Base-by-base conservation (phyloP, 2,797 vertebrate genomes). In the Hybognathus amarus region DNA sequence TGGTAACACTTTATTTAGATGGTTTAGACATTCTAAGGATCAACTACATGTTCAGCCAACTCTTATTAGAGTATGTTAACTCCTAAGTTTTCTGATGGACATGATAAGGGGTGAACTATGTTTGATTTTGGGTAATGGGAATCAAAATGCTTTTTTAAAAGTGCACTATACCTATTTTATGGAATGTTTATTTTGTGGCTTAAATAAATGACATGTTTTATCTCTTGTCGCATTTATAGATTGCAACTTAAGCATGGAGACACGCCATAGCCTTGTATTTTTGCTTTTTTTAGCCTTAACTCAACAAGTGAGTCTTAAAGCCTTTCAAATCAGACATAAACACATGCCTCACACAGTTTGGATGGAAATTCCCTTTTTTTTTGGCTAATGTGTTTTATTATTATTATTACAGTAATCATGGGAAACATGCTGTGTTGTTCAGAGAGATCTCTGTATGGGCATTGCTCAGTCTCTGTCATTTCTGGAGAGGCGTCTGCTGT, bases 311-410 rank as follows among this genome's bases (percentile, higher is more conserved):
- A 77, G n/a, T 45, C 2, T 20, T 47, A 64, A 10, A 22, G 10
- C 27, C n/a, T 12, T 54, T n/a, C 12, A 50, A 47, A 61, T 56
- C 27, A 52, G 40, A 64, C 30, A 50, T 47, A 66, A 50, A 38
- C 56, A 20, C 45, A 42, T 24, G 13, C 22, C 54, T 77, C 45
- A 86, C 3, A n/a, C 59, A 70, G 36, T 75, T 33, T 24, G 5
- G 18, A 30, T 66, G 81, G 64, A 76, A 80, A 70, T 70, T 80
- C 69, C 80, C 30, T 11, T 42, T 33, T 42, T 33, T 45, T 61
- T n/a, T 80, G n/a, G 30, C 83, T 84, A 50, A 71, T 84, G 6
- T 59, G 59, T 74, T 78, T 82, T 64, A 82, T 78, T 52, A 79
- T 63, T 24, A 63, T 52, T 69, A 56, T 56, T 56, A 69, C 50